Evolutionary conservation across 2,113 vertebrate genomes (phyloP).

Genomic region (Melanocharis versteri): DNA sequence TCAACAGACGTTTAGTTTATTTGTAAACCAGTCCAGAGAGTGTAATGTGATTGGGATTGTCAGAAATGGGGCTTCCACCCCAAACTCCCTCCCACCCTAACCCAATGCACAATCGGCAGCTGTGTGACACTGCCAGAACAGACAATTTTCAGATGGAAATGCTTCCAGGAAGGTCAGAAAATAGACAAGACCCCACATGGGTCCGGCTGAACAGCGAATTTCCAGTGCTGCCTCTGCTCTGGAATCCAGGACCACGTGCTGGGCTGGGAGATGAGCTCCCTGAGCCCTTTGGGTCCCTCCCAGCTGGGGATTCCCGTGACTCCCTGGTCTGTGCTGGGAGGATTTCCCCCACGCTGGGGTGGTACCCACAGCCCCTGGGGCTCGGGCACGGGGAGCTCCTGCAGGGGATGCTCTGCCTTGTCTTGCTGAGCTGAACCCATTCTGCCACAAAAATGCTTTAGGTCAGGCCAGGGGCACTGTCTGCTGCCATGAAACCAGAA

Average conservation of each 20-base stretch:
- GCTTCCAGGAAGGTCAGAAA: no score
- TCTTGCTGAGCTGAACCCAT: rapidly evolving
- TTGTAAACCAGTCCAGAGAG: background rate
- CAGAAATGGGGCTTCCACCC: background rate
- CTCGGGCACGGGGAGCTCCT: background rate
- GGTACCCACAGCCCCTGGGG: background rate
- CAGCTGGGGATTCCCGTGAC: background rate
- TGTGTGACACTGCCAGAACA: rapidly evolving
- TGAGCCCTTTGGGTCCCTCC: no score
- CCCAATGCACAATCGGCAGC: background rate
- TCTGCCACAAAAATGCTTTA: rapidly evolving
- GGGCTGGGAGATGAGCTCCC: background rate
- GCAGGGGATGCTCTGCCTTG: background rate
- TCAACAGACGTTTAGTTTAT: background rate
- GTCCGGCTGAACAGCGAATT: background rate
- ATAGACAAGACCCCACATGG: background rate
- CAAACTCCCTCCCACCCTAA: background rate
- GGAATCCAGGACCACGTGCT: rapidly evolving
- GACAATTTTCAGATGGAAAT: background rate
- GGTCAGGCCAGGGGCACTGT: background rate
- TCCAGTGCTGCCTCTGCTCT: background rate
- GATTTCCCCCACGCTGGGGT: rapidly evolving
- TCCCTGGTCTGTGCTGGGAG: background rate
- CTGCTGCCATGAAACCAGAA: background rate
- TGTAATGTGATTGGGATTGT: background rate